Evolutionary conservation across 2,888 invertebrate genomes (phyloP).

Genomic region (Chrysomela aeneicollis): DNA sequence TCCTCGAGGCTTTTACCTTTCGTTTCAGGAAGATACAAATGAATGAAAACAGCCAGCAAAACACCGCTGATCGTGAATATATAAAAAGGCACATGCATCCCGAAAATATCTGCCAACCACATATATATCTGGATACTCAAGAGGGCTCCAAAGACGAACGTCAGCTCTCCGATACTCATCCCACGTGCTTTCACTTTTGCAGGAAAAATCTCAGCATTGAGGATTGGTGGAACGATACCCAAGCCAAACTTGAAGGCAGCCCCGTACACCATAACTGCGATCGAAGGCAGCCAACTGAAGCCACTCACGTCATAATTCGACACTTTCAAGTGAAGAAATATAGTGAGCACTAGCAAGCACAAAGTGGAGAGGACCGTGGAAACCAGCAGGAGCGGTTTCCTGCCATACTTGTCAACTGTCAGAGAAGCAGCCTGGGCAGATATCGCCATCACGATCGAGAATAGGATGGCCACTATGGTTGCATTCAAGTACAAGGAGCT

Average conservation of each 20-base stretch:
- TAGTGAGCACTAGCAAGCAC: constrained; percentile 51
- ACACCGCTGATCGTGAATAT: constrained; percentile 55
- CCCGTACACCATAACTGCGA: constrained; percentile 53
- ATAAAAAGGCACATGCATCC: constrained; percentile 57
- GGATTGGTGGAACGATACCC: constrained; percentile 56
- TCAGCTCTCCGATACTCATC: constrained; percentile 34
- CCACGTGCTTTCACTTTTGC: constrained; percentile 56
- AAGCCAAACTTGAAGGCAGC: constrained; percentile 54
- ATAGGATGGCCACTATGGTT: constrained; percentile 54
- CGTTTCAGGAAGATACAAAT: constrained; percentile 55
- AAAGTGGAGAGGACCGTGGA: constrained; percentile 54
- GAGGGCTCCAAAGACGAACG: background rate
- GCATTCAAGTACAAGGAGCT: constrained; percentile 52
- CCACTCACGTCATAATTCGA: constrained; percentile 45
- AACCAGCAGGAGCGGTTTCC: constrained; percentile 52
- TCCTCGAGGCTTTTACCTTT: constrained; percentile 40
- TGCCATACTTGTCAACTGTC: constrained; percentile 55
- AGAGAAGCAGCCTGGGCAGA: constrained; percentile 52
- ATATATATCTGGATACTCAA: constrained; percentile 50
- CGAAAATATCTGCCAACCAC: constrained; percentile 41
- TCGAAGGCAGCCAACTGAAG: constrained; percentile 56
- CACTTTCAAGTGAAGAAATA: constrained; percentile 55
- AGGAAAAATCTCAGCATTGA: constrained; percentile 57
- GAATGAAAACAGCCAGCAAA: constrained; percentile 53
- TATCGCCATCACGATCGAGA: constrained; percentile 54